Conservation (phyloP, 2,113 vertebrate genomes). For the Cryptomyrus ogoouensis region DNA sequence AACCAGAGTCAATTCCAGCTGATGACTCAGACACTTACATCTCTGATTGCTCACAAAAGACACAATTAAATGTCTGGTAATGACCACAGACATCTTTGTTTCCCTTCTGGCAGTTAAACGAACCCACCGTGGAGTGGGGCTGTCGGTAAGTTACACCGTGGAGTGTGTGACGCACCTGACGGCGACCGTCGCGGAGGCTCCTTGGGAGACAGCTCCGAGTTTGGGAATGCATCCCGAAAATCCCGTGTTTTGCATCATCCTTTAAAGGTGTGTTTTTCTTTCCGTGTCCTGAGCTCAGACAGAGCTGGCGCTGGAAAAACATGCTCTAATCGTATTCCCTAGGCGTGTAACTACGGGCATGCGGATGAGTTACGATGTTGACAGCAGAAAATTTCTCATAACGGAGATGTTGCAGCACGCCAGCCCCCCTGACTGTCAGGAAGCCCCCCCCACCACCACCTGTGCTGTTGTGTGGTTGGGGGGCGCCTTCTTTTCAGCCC, state of each 20-base stretch:
- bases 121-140: neutral
- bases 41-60: neutral
- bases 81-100: neutral
- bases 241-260: neutral
- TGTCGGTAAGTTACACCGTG: neutral
- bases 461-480: neutral
- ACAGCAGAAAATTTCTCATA: neutral
- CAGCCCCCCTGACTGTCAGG: neutral
- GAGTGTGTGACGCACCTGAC: neutral
- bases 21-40: neutral
- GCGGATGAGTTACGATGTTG: neutral
- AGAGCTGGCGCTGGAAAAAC: neutral
- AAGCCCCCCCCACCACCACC: neutral
- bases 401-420: neutral
- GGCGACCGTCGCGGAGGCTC: neutral
- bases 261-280: neutral
- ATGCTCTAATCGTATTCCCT: neutral
- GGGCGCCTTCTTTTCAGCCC: neutral
- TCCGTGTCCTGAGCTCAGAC: neutral
- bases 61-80: conserved; percentile 1
- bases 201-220: neutral
- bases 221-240: neutral
- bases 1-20: neutral
- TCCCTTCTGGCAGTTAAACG: neutral
- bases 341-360: neutral